Base-by-base conservation (phyloP, 2,113 vertebrate genomes). In the Eurystomus gularis region DNA sequence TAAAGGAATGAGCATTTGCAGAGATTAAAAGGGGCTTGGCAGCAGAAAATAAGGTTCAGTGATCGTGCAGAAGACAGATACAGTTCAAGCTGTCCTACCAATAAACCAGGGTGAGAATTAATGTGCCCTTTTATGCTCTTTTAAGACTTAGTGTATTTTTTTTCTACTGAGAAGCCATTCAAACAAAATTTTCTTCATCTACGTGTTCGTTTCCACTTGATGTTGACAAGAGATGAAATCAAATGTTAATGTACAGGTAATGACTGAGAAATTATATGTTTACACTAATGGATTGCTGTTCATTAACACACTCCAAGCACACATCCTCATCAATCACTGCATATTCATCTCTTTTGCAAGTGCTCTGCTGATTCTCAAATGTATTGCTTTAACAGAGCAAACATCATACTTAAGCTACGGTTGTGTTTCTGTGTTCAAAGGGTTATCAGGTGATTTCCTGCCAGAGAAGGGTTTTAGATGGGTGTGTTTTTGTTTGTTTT, bases 191-290 rank as follows among this genome's bases (percentile, higher is more conserved):
- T 81, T 72, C 15, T 73, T 57, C 73, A 80, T 4, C 68, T 83
- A n/a, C 10, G 31, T 62, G 33, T 69, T 55, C 61, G 40, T 24
- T 91, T 86, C 60, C 17, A 15, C 40, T 86, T 7, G 23, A 35
- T 87, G 87, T 86, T 87, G 70, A 82, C 75, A 81, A 90, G 82
- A 49, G 70, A 51, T 29, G 62, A 88, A 91, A 94, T 80, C 39
- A 72, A 61, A 62, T 35, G 75, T 88, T 90, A 93, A 82, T 51
- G 55, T 42, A 35, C 54, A 93, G 79, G 82, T 94, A 95, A 91
- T 90, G 87, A 65, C 15, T 85, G 62, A 72, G 83, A 77, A 96
- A 95, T 96, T 85, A 46, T n/a, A 48, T 93, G 79, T 94, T 96
- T 96, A 90, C 78, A 77, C 54, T 55, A 25, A 48, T 86, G 75